phyloP scores from a whole-genome alignment of 92 coral and sea anemone species.

The Actinernus sp. region DNA sequence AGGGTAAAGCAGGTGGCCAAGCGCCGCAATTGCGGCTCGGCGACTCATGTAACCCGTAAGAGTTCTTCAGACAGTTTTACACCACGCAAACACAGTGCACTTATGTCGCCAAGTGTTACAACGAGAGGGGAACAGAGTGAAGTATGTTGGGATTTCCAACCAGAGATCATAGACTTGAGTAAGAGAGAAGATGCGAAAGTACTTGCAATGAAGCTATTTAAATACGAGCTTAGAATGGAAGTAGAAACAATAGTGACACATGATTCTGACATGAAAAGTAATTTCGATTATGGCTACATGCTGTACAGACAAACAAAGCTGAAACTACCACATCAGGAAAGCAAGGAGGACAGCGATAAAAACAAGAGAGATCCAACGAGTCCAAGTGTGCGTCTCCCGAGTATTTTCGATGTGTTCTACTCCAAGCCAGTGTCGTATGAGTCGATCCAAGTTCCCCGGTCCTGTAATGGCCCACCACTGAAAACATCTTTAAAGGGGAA shows the following conservation, averaged over 20 bases:
- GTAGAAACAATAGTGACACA: too few relatives aligned
- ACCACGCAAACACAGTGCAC: too few relatives aligned
- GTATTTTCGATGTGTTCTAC: neutral
- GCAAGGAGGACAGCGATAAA: too few relatives aligned
- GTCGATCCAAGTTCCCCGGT: neutral
- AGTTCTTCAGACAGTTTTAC: too few relatives aligned
- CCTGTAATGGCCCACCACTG: neutral
- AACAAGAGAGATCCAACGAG: too few relatives aligned
- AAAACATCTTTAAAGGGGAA: neutral
- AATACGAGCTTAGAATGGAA: neutral
- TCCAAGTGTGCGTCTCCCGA: neutral
- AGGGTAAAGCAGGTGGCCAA: neutral
- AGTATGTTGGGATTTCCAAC: neutral
- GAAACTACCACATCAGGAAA: too few relatives aligned
- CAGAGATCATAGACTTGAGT: neutral
- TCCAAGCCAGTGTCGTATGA: neutral
- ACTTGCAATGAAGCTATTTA: neutral
- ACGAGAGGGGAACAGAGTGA: neutral
- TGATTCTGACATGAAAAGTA: too few relatives aligned
- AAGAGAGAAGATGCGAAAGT: neutral
- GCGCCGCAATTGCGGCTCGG: too few relatives aligned
- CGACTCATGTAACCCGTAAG: too few relatives aligned
- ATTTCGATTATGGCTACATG: too few relatives aligned
- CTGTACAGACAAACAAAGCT: too few relatives aligned
- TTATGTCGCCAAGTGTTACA: too few relatives aligned